Base-by-base conservation (phyloP, 2,797 vertebrate genomes). In the Sebastes trivittatus region DNA sequence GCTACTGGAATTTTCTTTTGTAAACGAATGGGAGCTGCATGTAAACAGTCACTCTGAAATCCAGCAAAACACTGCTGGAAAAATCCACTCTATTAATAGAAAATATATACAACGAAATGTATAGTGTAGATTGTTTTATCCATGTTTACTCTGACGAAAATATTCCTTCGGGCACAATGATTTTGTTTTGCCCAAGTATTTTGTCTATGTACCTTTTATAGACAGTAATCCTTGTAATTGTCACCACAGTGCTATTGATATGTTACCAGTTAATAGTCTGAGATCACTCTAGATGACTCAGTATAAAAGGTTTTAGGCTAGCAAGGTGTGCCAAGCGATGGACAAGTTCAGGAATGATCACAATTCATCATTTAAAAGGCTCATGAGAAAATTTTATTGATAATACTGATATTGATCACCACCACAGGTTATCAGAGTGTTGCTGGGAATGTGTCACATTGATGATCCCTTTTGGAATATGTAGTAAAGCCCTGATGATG, bases 361-460 rank as follows among this genome's bases (percentile, higher is more conserved):
- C 49, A 73, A 54, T 5, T 22, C 34, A 62, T 58, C 6, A 74
- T 34, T 58, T 30, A 7, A 52, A 30, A 11, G 36, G 9, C 83
- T 88, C 10, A 62, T 66, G 20, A 22, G 2, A 84, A 73, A 30
- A 46, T 87, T 88, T 94, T 93, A 92, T 93, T 94, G 52, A 85
- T 82, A 90, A 87, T 74, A 86, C 84, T 87, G 87, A 81, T 59
- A 80, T 71, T 52, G 8, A 69, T 86, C 49, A 85, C 36, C 60
- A 77, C 58, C 68, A 79, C 66, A 83, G 13, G 67, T 87, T 81
- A 84, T 76, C 55, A 87, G 61, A 83, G 75, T 73, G 55, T 79
- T 62, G 54, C n/a, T 54, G 52, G 83, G 82, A 93, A 91, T 91
- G 86, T 89, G 36, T 29, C 49, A 63, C 38, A 14, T 81, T 82